Percentiles rank a stretch among this genome's conserved stretches.
Conservation (phyloP, 2,888 invertebrate genomes). For the Drepanosiphum platanoidis region DNA sequence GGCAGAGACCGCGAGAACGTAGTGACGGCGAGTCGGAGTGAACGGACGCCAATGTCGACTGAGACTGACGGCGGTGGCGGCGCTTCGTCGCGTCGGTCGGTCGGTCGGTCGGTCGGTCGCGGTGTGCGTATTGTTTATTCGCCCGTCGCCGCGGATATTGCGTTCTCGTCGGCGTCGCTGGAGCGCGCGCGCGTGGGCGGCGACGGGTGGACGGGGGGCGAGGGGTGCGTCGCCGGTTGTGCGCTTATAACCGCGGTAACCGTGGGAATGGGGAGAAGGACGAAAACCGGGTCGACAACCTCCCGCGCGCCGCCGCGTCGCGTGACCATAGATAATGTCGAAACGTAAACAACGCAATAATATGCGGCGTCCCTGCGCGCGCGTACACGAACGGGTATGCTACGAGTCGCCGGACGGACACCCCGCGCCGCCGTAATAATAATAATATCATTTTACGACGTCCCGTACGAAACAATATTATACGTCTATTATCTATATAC, state of each 20-base stretch:
- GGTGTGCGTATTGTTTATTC: neutral
- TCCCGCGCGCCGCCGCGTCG: neutral
- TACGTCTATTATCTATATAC: too few species aligned
- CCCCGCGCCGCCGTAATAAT: too few species aligned
- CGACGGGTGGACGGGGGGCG: neutral
- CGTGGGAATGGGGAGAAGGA: neutral
- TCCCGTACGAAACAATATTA: too few species aligned
- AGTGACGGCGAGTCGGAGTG: neutral
- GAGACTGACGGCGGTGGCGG: too few species aligned
- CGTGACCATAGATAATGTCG: conserved; percentile 29
- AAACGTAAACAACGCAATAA: conserved; percentile 13
- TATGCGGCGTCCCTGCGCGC: neutral
- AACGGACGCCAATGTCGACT: neutral
- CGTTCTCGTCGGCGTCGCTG: neutral
- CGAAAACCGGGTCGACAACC: conserved; percentile 19
- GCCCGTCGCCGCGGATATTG: too few species aligned
- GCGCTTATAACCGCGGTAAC: neutral
- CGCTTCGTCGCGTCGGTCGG: too few species aligned
- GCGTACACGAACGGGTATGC: neutral
- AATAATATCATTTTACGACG: too few species aligned
- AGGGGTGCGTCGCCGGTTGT: neutral
- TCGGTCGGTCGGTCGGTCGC: neutral
- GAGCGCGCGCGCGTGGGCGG: conserved; percentile 1
- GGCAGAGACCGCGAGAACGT: too few species aligned
- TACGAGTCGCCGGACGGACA: too few species aligned